Percentiles rank a stretch among this genome's conserved stretches.
phyloP scores from a whole-genome alignment of 37 sponge, comb jelly and placozoan species.

The Tethya wilhelma region DNA sequence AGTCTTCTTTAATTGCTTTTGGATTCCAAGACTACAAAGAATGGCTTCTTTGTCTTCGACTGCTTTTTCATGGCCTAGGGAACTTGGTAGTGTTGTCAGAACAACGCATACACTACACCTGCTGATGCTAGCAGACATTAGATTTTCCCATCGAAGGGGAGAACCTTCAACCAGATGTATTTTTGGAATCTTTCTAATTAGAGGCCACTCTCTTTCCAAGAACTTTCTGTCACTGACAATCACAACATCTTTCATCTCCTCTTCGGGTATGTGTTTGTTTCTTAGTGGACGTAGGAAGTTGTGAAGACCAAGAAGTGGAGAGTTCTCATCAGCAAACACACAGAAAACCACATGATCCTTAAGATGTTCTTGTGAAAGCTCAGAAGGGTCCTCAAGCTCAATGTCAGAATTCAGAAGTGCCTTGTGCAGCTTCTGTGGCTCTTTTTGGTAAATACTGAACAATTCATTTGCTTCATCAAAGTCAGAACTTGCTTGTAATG shows the following conservation, averaged over 20 bases:
- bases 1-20: conserved; percentile 15
- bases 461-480: too few species aligned
- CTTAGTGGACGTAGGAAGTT: conserved; percentile 63
- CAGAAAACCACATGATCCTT: conserved; percentile 79
- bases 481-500: too few species aligned
- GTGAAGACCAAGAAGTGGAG: conserved; percentile 58
- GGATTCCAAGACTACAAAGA: conserved; percentile 63
- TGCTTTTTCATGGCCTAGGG: conserved; percentile 22
- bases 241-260: conserved; percentile 48
- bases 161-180: conserved; percentile 57
- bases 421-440: conserved; percentile 1
- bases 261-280: conserved; percentile 15
- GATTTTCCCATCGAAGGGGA: conserved; percentile 53
- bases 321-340: conserved; percentile 66
- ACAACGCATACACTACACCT: conserved; percentile 61
- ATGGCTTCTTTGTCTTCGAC: conserved; percentile 75
- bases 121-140: conserved; percentile 33
- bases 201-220: conserved; percentile 66
- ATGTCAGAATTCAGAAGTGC: conserved; percentile 12
- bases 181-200: conserved; percentile 31
- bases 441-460: background rate
- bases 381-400: background rate
- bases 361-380: background rate
- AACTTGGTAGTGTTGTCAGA: conserved; percentile 18
- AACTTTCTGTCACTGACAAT: conserved; percentile 58